Evolutionary conservation across 2,888 invertebrate genomes (phyloP), one percentile per base, ranked within the genome.

Genomic region (Caenorhabditis sp.): DNA sequence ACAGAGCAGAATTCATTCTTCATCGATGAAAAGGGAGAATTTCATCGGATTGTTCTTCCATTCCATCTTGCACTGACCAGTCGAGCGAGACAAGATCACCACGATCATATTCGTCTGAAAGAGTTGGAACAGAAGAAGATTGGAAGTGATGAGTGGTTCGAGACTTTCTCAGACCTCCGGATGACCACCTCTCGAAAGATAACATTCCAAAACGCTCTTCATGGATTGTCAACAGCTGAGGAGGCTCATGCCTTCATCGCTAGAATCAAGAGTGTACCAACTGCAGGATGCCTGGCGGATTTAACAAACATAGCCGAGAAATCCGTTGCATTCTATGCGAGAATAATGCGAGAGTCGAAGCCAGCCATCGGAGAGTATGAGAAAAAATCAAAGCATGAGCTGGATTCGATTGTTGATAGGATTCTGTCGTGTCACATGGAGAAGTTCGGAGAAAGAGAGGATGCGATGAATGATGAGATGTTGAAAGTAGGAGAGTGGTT

Each of bases 51-150:
- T 4, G 58, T 73, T 8, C 85, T 88, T 0, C 91, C 91, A 0
- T 91, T 90, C 61, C 88, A 89, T 80, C 69, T 89, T 69, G 89
- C 90, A 14, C 69, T 89, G 66, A 86, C 86, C 51, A 84, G 84
- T 24, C 84, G 69, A 54, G 81, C 82, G 3, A 70, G 85, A 6
- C 68, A 86, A 31, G 80, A 87, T 72, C 82, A 88, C 35, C 90
- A 91, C 70, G 91, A 91, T 74, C 88, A 90, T 41, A 75, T 89
- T 24, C 74, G 91, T 24, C 38, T 90, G 54, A 85, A 77, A 59
- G 74, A 90, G 64, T 63, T 87, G 24, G 49, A 69, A n/a, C 14
- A 41, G 6, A 19, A 16, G 19, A 16, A 28, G 6, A 10, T 31
- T 1, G 63, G 59, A 12, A 41, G 54, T 28, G 77, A 63, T 5